Conservation (phyloP, 2,888 invertebrate species). For the Athetis lepigone region DNA sequence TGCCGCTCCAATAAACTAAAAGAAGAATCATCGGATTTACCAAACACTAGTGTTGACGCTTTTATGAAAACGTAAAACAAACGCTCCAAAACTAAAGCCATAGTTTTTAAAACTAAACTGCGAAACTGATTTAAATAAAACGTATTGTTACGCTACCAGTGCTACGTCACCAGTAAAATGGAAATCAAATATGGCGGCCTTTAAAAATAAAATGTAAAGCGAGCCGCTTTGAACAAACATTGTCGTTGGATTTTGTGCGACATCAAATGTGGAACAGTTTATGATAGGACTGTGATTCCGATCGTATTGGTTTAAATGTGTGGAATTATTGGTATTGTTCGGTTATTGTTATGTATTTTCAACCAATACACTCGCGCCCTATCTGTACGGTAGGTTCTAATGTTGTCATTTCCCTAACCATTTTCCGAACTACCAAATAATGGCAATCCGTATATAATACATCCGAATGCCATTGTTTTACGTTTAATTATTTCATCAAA, state of each 20-base stretch:
- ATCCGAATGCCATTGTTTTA: no score
- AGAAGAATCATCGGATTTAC: conserved; percentile 10
- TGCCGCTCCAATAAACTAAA: background rate
- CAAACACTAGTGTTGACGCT: conserved; percentile 18
- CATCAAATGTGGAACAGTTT: conserved; percentile 38
- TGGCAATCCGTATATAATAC: no score
- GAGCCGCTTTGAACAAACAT: conserved; percentile 55
- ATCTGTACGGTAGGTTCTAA: no score
- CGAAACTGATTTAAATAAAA: conserved; percentile 56
- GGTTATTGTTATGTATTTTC: background rate
- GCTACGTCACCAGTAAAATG: conserved; percentile 54
- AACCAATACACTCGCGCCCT: background rate
- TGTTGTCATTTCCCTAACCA: no score
- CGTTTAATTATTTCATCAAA: no score
- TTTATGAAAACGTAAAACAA: conserved; percentile 47
- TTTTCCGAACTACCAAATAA: no score
- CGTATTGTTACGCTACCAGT: conserved; percentile 31
- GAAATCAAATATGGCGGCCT: conserved; percentile 55
- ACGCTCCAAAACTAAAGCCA: conserved; percentile 30
- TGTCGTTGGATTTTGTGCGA: conserved; percentile 49
- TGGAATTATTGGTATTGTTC: background rate
- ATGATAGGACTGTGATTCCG: conserved; percentile 15
- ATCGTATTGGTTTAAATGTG: conserved; percentile 1
- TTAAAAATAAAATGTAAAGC: conserved; percentile 53
- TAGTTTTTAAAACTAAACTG: conserved; percentile 48